A percentile compares a stretch with the other conserved stretches of the same genome.
phyloP scores from a whole-genome alignment of 1,140 invertebrate species.

The Archivesica marissinica region DNA sequence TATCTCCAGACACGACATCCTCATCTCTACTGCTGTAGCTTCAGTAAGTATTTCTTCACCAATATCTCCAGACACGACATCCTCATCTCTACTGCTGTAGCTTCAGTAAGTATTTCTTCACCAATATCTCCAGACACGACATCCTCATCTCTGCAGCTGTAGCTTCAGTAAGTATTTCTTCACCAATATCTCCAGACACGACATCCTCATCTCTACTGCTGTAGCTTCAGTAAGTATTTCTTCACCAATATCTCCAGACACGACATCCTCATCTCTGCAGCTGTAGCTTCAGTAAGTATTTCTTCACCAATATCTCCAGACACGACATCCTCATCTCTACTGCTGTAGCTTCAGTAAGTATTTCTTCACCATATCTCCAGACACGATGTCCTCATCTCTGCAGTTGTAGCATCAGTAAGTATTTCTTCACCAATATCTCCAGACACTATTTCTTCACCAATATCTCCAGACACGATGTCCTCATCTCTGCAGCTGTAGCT shows the following conservation, averaged over 20 bases:
- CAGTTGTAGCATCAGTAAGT: no score
- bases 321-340: conserved; percentile 92
- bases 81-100: conserved; percentile 94
- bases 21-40: conserved; percentile 95
- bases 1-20: conserved; percentile 91
- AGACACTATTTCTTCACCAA: no score
- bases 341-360: conserved; percentile 95
- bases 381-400: no score
- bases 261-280: conserved; percentile 93
- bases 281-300: conserved; percentile 93
- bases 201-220: conserved; percentile 94
- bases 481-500: no score
- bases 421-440: no score
- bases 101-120: conserved; percentile 89
- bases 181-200: conserved; percentile 88
- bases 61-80: conserved; percentile 91
- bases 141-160: conserved; percentile 95
- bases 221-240: conserved; percentile 92
- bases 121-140: conserved; percentile 89
- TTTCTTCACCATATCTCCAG: no score
- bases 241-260: conserved; percentile 88
- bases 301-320: conserved; percentile 88
- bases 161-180: conserved; percentile 90
- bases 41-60: conserved; percentile 88
- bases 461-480: no score